Evolutionary conservation across 2,888 invertebrate genomes (phyloP), one percentile per base, ranked within the genome.

Genomic region (Drosophila atripex): DNA sequence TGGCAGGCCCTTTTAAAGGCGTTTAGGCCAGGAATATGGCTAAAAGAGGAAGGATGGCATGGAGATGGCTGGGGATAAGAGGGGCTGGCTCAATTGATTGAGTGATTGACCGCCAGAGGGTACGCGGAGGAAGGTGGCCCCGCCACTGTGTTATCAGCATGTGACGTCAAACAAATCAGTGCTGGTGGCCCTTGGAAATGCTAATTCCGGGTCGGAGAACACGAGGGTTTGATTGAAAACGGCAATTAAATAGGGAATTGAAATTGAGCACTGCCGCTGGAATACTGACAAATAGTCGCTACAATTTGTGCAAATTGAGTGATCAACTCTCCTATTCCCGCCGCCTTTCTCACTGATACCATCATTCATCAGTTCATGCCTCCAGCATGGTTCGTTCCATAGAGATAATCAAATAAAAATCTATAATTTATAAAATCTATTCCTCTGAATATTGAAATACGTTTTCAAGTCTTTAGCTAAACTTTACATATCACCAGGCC

Each of bases 21-120:
- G 43, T 51, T 55, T 39, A 11, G 54, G 11, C 11, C n/a, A 18
- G 43, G 21, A 21, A 18, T 21, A 21, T 21, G 43, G 43, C 21
- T 21, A 21, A 43, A 43, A 43, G 41, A 41, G 23, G 28, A 18
- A 38, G 25, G 23, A 30, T 39, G 25, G 32, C 21, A 5, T 9
- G 16, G 21, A 18, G 7, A 12, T 52, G 25, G n/a, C 23, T 50
- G 63, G 56, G 23, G 52, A 63, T 57, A 64, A 77, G 76, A 77
- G 35, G 14, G 35, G 14, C 32, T 79, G 80, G 77, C 82, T 82
- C 85, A 83, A 86, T 86, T 80, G 80, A 85, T 83, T 76, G 85
- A 71, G 77, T 57, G 60, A 51, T 45, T 46, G 65, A 53, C 55
- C 28, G 61, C 39, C 30, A 23, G 23, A 38, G 32, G 11, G 50